Evolutionary conservation across 1,140 invertebrate genomes (phyloP).

Genomic region (Riptortus pedestris): DNA sequence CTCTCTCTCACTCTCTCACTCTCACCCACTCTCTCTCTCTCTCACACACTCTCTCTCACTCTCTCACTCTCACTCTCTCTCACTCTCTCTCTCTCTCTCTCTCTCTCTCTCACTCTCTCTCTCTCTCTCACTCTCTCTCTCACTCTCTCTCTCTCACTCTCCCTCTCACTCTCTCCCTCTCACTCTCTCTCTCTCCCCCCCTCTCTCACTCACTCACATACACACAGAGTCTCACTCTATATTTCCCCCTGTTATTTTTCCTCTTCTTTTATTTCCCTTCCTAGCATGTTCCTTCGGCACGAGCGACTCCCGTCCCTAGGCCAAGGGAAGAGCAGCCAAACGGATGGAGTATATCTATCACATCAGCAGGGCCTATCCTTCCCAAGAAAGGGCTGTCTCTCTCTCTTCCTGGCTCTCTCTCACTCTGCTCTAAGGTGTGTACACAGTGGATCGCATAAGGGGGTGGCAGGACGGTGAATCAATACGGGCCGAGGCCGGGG

Average conservation of each 20-base stretch:
- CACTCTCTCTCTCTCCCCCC: no score
- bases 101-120: conserved; percentile 8
- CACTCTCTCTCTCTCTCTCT: conserved; percentile 4
- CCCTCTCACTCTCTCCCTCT: no score
- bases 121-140: neutral
- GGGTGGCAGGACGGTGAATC: conserved; percentile 8
- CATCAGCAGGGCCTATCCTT: no score
- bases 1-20: neutral
- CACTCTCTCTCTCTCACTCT: neutral
- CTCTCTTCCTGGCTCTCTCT: neutral
- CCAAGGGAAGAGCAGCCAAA: no score
- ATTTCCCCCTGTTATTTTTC: neutral
- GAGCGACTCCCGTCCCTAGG: no score
- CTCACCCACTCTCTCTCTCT: no score
- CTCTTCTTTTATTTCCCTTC: neutral
- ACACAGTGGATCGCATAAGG: conserved; percentile 6
- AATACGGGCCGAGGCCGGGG: conserved; percentile 7
- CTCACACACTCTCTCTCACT: neutral
- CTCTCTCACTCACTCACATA: neutral
- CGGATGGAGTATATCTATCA: no score
- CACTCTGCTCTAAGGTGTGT: conserved; percentile 3
- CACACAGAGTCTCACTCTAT: neutral
- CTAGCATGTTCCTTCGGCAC: no score
- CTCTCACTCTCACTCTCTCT: neutral
- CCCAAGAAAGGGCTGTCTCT: no score